A percentile compares a stretch with the other conserved stretches of the same genome.
phyloP scores from a whole-genome alignment of 2,888 invertebrate species.

The Eilema griseolum region DNA sequence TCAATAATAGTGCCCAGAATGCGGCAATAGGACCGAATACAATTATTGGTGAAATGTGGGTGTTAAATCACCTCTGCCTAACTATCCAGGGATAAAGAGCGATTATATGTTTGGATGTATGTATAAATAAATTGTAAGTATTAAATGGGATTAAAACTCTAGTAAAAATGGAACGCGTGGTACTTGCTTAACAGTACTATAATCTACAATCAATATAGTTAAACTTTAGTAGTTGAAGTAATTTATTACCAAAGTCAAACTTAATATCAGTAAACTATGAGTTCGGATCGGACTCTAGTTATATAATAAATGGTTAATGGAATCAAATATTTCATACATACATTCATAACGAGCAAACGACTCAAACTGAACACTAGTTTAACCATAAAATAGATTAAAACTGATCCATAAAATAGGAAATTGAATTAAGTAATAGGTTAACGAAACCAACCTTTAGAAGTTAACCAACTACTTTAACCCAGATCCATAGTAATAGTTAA shows the following conservation, averaged over 20 bases:
- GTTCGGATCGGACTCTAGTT: neutral
- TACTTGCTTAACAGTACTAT: neutral
- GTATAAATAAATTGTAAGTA: too few species aligned
- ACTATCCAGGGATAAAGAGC: too few species aligned
- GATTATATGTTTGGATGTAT: too few species aligned
- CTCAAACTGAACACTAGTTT: constrained; percentile 28
- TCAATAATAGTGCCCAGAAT: too few species aligned
- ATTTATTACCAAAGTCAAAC: neutral
- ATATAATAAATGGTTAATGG: neutral
- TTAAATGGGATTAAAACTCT: too few species aligned
- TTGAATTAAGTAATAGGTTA: constrained; percentile 45
- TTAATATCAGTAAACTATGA: neutral
- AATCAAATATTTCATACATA: neutral
- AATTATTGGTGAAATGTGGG: too few species aligned
- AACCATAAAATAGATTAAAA: constrained; percentile 45
- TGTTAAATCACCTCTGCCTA: too few species aligned
- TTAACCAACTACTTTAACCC: constrained; percentile 41
- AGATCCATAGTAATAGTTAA: constrained; percentile 38
- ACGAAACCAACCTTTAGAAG: constrained; percentile 39
- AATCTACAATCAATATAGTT: neutral
- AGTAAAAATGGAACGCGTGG: too few species aligned
- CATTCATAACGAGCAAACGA: constrained; percentile 28
- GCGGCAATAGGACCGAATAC: too few species aligned
- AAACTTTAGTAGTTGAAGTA: neutral
- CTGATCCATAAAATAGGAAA: constrained; percentile 31